Evolutionary conservation across 1,140 invertebrate species (phyloP), one percentile per base, ranked within the genome.

Genomic region (Hermatobates lingyangjiaoensis): DNA sequence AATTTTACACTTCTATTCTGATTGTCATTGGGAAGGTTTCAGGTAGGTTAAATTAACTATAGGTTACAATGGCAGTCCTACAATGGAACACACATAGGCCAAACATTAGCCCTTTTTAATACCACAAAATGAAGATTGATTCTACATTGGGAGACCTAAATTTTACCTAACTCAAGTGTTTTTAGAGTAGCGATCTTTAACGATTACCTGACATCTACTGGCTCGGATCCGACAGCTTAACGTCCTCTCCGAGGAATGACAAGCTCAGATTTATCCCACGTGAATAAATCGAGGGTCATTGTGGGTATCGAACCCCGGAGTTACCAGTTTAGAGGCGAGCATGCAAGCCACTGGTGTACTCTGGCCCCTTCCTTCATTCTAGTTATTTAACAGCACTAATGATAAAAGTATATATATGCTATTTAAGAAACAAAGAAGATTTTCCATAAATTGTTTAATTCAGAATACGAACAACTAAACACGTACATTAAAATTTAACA

Each of bases 1-100:
- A 15, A 20, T 45, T 15, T n/a, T 23, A 3, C 15, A 2, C n/a
- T 3, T 1, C 20, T 45, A 20, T 20, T 20, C 24, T 20, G 20
- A 23, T 45, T 20, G 24, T n/a, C 15, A 1, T n/a, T 45, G n/a
- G 15, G 15, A 25, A n/a, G 25, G 27, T 34, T 45, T 45, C n/a
- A 34, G n/a, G n/a, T n/a, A n/a, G n/a, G n/a, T 34, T 34, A 34
- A n/a, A 10, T 34, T 34, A 34, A 34, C 7, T 10, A n/a, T 34
- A 7, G n/a, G n/a, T 34, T 34, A 34, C 7, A 34, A 34, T 10
- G 7, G 7, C 30, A 34, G 55, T 49, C 50, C 30, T 59, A 24
- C 55, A 53, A 56, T 30, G 10, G 30, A 7, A 40, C n/a, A 2
- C 10, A n/a, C 21, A 27, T 24, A 40, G 23, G 15, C 12, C n/a